phyloP scores from a whole-genome alignment of 1,140 invertebrate genomes.

The Drosophila sechellia region DNA sequence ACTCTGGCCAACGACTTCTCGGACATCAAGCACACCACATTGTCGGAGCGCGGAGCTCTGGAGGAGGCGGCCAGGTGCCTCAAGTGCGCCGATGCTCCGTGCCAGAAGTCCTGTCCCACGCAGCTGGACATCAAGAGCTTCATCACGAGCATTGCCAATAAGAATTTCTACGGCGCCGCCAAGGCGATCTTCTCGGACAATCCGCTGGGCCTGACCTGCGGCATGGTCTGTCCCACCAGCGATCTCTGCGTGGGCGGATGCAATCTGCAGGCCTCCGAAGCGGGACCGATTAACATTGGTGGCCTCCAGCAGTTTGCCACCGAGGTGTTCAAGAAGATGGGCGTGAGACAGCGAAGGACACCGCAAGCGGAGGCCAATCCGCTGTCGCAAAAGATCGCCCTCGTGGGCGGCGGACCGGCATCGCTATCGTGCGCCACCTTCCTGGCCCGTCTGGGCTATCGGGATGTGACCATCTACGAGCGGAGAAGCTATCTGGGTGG shows the following conservation, averaged over 20 bases:
- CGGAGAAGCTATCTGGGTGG: conserved; percentile 95
- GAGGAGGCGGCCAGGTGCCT: conserved; percentile 96
- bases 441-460: conserved; percentile 95
- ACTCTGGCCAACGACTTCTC: conserved; percentile 96
- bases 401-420: conserved; percentile 97
- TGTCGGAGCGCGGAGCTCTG: conserved; percentile 97
- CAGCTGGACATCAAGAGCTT: conserved; percentile 98
- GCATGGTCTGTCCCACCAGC: conserved; percentile 99
- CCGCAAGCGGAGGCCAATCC: conserved; percentile 87
- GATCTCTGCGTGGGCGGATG: conserved; percentile 99
- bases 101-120: conserved; percentile 99
- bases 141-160: conserved; percentile 98
- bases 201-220: conserved; percentile 97
- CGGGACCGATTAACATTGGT: conserved; percentile 99
- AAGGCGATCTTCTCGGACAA: conserved; percentile 99
- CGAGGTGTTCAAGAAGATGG: conserved; percentile 97
- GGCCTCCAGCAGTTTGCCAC: conserved; percentile 99
- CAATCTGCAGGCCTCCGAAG: conserved; percentile 97
- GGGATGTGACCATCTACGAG: conserved; percentile 96
- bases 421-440: conserved; percentile 99
- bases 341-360: conserved; percentile 93
- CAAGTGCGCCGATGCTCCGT: conserved; percentile 99
- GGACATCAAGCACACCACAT: conserved; percentile 98
- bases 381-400: conserved; percentile 91
- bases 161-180: conserved; percentile 99